Conservation (phyloP, 2,888 invertebrate genomes). For the Mythimna vitellina region DNA sequence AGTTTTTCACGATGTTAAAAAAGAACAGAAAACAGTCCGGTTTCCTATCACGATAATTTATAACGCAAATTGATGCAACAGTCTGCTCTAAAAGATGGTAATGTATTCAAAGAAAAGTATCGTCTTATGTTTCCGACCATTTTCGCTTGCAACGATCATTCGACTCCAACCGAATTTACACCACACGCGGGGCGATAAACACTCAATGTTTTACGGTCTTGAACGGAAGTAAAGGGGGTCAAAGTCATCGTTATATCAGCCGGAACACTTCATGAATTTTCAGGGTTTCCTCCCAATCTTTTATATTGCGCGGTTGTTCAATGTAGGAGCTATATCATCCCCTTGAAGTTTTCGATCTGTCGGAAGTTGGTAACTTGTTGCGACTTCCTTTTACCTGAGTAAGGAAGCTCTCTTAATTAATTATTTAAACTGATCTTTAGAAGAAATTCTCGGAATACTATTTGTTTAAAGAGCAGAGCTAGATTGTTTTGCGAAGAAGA, state of each 20-base stretch:
- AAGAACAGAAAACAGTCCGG: neutral
- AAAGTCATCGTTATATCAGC: slow-evolving; percentile 58
- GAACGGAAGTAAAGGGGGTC: slow-evolving; percentile 45
- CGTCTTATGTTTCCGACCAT: slow-evolving; percentile 10
- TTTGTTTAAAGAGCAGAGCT: neutral
- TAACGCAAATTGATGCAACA: neutral
- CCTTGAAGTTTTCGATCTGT: slow-evolving; percentile 31
- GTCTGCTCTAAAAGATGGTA: neutral
- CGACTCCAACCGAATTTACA: slow-evolving; percentile 31
- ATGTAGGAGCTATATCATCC: slow-evolving; percentile 28
- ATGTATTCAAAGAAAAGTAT: slow-evolving; percentile 33
- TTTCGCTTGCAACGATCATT: slow-evolving; percentile 27
- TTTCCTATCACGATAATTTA: neutral
- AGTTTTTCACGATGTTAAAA: neutral
- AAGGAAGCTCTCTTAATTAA: slow-evolving; percentile 10
- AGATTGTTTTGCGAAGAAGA: slow-evolving; percentile 9
- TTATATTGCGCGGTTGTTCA: slow-evolving; percentile 15
- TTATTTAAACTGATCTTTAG: slow-evolving; percentile 9
- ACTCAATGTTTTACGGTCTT: slow-evolving; percentile 52
- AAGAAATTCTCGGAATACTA: neutral
- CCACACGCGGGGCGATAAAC: slow-evolving; percentile 40
- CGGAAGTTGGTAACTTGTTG: slow-evolving; percentile 18
- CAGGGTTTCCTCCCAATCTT: slow-evolving; percentile 33
- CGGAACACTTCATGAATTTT: slow-evolving; percentile 50
- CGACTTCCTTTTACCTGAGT: slow-evolving; percentile 12